Evolutionary conservation across 1,140 invertebrate genomes (phyloP).

Genomic region (Antheraea pernyi): DNA sequence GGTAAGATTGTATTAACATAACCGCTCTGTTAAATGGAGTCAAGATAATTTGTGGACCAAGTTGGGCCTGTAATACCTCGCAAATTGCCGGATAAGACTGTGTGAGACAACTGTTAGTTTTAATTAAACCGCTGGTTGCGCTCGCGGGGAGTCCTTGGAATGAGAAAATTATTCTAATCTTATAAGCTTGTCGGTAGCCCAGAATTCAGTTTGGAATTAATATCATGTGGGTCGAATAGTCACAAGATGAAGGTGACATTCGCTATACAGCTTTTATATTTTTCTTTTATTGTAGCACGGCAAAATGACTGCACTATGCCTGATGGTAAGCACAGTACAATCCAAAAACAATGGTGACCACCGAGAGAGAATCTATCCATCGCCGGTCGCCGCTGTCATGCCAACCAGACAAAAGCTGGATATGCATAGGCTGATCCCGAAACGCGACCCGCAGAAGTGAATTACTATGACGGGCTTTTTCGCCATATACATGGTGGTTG

Average conservation of each 20-base stretch:
- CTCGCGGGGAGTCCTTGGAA: slow-evolving; percentile 67
- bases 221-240: slow-evolving; percentile 50
- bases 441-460: no score
- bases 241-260: slow-evolving; percentile 28
- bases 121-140: slow-evolving; percentile 76
- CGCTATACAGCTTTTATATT: slow-evolving; percentile 22
- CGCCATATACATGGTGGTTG: no score
- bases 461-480: no score
- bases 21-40: slow-evolving; percentile 75
- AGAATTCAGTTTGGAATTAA: slow-evolving; percentile 61
- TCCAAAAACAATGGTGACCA: no score
- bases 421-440: no score
- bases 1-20: slow-evolving; percentile 73
- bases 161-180: slow-evolving; percentile 77
- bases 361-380: no score
- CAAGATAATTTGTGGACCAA: slow-evolving; percentile 76
- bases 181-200: slow-evolving; percentile 70
- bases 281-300: no score
- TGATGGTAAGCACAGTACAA: no score
- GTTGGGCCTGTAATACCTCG: slow-evolving; percentile 75
- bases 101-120: slow-evolving; percentile 79
- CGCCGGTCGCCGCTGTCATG: no score
- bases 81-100: slow-evolving; percentile 78
- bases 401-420: no score
- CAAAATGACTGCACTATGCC: no score